These are phyloP conservation scores for Chaenocephalus aceratus DNA, from an alignment of 2,113 vertebrate genomes.

Conservation along the genomic window DNA sequence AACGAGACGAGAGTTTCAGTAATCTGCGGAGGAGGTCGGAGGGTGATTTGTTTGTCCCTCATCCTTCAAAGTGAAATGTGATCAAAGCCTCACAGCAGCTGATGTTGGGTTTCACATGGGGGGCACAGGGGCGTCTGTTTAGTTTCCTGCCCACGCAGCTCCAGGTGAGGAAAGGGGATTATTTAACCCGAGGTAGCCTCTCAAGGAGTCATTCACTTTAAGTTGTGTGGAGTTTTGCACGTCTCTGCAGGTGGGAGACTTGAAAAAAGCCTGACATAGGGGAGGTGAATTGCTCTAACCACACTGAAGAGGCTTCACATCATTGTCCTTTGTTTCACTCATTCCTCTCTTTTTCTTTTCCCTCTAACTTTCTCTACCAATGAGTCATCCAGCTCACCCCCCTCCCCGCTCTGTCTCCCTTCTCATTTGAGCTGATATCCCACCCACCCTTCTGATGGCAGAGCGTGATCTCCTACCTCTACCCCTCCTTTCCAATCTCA, in stretches of 20 bases:
- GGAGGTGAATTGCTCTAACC: conserved; percentile 19
- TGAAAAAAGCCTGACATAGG: neutral
- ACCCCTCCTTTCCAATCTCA: conserved; percentile 55
- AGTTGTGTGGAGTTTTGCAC: conserved; percentile 15
- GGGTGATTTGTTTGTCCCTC: conserved; percentile 31
- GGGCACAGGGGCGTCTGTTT: conserved; percentile 18
- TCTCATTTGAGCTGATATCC: conserved; percentile 66
- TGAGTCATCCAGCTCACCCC: conserved; percentile 65
- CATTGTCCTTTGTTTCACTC: conserved; percentile 39
- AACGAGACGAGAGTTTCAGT: conserved; percentile 40
- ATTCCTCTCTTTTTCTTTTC: conserved; percentile 37
- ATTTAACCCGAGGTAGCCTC: conserved; percentile 26
- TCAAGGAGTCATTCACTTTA: conserved; percentile 39
- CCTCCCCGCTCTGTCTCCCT: conserved; percentile 15
- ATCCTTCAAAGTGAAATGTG: conserved; percentile 64
- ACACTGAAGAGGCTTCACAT: conserved; percentile 13
- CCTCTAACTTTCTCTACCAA: conserved; percentile 43
- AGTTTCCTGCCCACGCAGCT: conserved; percentile 4
- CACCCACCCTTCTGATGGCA: conserved; percentile 58
- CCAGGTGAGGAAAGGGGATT: conserved; percentile 18
- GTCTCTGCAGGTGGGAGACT: conserved; percentile 14
- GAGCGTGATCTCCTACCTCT: conserved; percentile 51
- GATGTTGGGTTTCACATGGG: conserved; percentile 13
- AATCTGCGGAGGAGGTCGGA: conserved; percentile 32
- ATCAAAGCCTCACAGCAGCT: conserved; percentile 52